phyloP scores from a whole-genome alignment of 2,113 vertebrate species.

The Sorex araneus region DNA sequence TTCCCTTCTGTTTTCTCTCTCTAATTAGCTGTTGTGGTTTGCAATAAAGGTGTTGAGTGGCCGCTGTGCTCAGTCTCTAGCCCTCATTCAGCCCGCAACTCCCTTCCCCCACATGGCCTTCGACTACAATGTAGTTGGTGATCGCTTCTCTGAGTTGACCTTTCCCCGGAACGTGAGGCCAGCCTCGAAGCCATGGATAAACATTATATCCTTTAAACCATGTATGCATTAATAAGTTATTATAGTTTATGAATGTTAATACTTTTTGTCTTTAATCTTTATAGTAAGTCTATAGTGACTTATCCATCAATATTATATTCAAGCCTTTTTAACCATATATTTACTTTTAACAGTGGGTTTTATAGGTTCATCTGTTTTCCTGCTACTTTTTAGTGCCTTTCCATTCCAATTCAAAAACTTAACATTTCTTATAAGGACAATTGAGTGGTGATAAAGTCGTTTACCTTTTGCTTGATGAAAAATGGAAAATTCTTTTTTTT shows the following conservation, averaged over 20 bases:
- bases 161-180: no score
- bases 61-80: no score
- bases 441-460: not conserved
- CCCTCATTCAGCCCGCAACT: no score
- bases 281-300: not conserved
- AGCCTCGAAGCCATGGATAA: no score
- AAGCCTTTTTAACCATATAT: not conserved
- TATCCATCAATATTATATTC: not conserved
- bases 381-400: not conserved
- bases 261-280: constrained; percentile 23
- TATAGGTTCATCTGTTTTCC: constrained; percentile 3
- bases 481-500: not conserved
- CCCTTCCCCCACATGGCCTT: no score
- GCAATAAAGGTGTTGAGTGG: no score
- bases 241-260: constrained; percentile 1
- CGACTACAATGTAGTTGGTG: no score
- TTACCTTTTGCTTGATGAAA: constrained; percentile 19
- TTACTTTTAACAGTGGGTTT: constrained; percentile 1
- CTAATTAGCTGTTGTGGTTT: no score
- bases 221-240: constrained; percentile 1
- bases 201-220: not conserved
- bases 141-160: no score
- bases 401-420: not conserved
- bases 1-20: no score
- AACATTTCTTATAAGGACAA: not conserved